phyloP scores from a whole-genome alignment of 2,888 invertebrate species.

The Bugula neritina region DNA sequence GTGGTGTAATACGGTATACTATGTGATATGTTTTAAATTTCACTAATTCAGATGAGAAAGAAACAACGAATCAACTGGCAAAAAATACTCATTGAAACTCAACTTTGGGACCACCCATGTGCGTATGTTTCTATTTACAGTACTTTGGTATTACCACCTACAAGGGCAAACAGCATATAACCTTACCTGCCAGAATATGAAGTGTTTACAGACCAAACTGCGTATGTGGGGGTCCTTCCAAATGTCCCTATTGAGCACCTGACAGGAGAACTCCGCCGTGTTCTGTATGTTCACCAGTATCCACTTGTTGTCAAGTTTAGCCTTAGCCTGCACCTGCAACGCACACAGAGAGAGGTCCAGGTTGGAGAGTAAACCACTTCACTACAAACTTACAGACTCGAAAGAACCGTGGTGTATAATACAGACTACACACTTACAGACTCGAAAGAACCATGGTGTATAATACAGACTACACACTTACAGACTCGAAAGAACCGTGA shows the following conservation, averaged over 20 bases:
- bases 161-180: too few species aligned
- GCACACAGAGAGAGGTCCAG: too few species aligned
- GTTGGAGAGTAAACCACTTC: too few species aligned
- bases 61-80: too few species aligned
- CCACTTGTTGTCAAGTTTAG: constrained; percentile 60
- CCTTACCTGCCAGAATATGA: constrained; percentile 63
- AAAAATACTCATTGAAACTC: too few species aligned
- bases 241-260: constrained; percentile 66
- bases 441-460: background rate
- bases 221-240: constrained; percentile 64
- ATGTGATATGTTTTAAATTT: too few species aligned
- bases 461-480: background rate
- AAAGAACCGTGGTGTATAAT: constrained; percentile 20
- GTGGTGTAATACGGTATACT: too few species aligned
- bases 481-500: background rate
- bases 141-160: too few species aligned
- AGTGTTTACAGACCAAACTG: constrained; percentile 61
- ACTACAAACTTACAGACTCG: constrained; percentile 25
- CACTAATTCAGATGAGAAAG: too few species aligned
- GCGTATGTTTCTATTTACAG: too few species aligned
- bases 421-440: too few species aligned
- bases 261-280: constrained; percentile 64
- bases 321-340: constrained; percentile 60
- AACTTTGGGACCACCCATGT: too few species aligned
- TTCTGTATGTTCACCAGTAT: constrained; percentile 67